Evolutionary conservation across 2,888 invertebrate species (phyloP).

Genomic region (Pristionchus arcanus): DNA sequence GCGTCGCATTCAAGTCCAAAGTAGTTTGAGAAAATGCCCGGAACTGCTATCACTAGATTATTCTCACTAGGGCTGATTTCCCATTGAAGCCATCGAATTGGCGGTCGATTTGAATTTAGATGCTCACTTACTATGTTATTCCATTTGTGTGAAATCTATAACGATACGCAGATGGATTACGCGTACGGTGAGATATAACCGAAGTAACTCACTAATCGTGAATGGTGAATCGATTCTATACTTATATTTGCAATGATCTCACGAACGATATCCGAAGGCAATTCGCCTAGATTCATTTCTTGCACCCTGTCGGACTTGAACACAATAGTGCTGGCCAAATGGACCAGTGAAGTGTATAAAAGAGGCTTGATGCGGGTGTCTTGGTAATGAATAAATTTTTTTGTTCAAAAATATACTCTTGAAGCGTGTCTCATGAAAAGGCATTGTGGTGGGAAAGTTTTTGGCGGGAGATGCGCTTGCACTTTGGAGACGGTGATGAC

Average conservation of each 20-base stretch:
- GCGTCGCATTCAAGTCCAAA: not conserved
- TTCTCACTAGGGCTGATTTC: not conserved
- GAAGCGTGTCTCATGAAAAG: too few species aligned
- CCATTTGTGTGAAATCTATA: not conserved
- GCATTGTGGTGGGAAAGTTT: too few species aligned
- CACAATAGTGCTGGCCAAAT: too few species aligned
- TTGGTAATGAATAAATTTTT: too few species aligned
- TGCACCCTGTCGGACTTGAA: too few species aligned
- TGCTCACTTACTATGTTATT: not conserved
- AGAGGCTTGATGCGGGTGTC: too few species aligned
- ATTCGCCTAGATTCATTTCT: too few species aligned
- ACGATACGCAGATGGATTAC: too few species aligned
- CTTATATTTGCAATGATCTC: not conserved
- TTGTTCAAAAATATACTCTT: too few species aligned
- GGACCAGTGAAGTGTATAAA: too few species aligned
- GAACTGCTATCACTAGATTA: not conserved
- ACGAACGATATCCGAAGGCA: not conserved
- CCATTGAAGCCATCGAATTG: not conserved
- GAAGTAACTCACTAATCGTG: not conserved
- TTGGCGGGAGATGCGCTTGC: too few species aligned
- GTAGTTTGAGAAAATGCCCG: not conserved
- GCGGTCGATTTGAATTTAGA: not conserved
- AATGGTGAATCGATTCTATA: not conserved
- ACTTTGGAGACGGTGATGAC: too few species aligned
- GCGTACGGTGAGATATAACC: not conserved